Conservation (phyloP, 2,797 vertebrate genomes). For the Acridotheres tristis region DNA sequence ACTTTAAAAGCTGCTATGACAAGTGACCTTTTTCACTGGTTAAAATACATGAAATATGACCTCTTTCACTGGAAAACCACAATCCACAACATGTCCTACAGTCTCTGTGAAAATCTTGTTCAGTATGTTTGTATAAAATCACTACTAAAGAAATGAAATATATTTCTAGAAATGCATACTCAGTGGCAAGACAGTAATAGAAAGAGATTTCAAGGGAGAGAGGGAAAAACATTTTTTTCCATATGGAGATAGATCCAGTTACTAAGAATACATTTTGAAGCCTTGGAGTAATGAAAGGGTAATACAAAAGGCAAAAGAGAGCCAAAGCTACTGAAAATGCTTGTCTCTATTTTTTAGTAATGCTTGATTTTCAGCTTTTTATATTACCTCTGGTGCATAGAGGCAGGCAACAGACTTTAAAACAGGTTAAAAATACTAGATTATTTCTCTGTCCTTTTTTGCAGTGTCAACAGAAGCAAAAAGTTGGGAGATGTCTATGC, state of each 20-base stretch:
- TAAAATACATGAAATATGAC: neutral
- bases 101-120: neutral
- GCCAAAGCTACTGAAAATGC: neutral
- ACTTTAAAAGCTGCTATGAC: neutral
- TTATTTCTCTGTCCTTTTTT: neutral
- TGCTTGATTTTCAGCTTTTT: neutral
- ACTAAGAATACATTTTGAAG: neutral
- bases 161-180: neutral
- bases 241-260: neutral
- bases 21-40: neutral
- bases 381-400: neutral
- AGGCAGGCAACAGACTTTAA: neutral
- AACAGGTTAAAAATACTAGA: neutral
- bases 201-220: neutral
- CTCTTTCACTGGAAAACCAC: neutral
- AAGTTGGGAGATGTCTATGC: neutral
- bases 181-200: neutral
- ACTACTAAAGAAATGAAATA: neutral
- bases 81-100: neutral
- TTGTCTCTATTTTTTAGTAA: neutral
- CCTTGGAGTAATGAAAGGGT: neutral
- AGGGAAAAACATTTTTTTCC: neutral
- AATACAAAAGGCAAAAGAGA: neutral
- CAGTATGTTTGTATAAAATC: neutral
- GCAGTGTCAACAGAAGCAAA: neutral